Conservation (phyloP, 1,140 invertebrate species). For the Camponotus floridanus region DNA sequence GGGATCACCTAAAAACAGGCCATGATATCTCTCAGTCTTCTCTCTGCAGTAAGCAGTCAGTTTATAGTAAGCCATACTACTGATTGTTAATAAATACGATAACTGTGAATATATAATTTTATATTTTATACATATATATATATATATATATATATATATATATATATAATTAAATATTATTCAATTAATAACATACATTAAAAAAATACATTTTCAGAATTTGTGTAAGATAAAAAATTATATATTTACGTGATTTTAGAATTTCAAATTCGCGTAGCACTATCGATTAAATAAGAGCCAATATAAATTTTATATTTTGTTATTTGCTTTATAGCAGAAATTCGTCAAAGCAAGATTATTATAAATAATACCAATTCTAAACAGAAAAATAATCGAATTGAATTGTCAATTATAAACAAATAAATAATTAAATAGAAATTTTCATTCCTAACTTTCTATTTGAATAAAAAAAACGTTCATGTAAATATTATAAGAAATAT, state of each 20-base stretch:
- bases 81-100: neutral
- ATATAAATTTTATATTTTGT: slow-evolving; percentile 13
- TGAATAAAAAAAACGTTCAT: neutral
- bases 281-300: neutral
- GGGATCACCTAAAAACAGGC: too few species aligned
- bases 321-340: neutral
- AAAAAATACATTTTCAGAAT: too few species aligned
- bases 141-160: neutral
- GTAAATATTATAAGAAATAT: neutral
- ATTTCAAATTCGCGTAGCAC: too few species aligned
- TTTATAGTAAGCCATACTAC: neutral
- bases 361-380: neutral
- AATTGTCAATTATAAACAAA: neutral
- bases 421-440: neutral
- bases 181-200: too few species aligned
- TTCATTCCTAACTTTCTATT: neutral
- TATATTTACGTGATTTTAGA: too few species aligned
- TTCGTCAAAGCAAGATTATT: neutral
- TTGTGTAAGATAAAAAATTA: too few species aligned
- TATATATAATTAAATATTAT: too few species aligned
- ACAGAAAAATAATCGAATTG: neutral
- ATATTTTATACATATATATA: neutral
- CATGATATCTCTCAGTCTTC: too few species aligned
- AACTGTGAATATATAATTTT: neutral
- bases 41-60: neutral